Conservation (phyloP, 2,797 vertebrate genomes). For the Etheostoma perlongum region DNA sequence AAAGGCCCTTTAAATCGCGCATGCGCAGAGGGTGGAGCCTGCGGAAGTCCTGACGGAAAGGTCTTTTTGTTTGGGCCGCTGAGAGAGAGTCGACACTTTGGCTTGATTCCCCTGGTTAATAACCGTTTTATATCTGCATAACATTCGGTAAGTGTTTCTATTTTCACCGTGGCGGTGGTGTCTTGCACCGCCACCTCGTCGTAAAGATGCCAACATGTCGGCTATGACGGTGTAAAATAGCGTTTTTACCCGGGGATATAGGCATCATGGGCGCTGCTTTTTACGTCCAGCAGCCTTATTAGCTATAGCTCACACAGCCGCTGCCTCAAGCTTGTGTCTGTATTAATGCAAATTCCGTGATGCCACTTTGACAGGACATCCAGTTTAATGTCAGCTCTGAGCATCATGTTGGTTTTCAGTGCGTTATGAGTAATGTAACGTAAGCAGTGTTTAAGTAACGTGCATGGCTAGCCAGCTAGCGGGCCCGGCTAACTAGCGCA, state of each 20-base stretch:
- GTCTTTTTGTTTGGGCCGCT: conserved; percentile 81
- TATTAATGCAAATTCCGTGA: accelerated
- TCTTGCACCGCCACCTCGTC: accelerated
- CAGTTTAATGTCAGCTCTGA: accelerated
- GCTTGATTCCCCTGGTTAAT: conserved; percentile 73
- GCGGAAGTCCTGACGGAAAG: conserved; percentile 63
- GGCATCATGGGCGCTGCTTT: conserved; percentile 14
- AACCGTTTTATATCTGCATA: conserved; percentile 88
- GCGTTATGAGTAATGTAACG: too few relatives aligned
- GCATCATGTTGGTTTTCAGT: accelerated
- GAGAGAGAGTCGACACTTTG: conserved; percentile 57
- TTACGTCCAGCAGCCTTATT: conserved; percentile 23
- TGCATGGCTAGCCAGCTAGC: conserved; percentile 3
- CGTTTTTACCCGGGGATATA: background rate
- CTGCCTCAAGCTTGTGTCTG: accelerated
- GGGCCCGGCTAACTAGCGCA: conserved; percentile 54
- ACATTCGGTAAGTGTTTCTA: conserved; percentile 82
- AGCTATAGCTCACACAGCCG: background rate
- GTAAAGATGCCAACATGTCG: accelerated
- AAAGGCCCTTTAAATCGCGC: conserved; percentile 60
- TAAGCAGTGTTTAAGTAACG: accelerated
- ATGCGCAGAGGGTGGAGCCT: conserved; percentile 68
- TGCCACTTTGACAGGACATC: conserved; percentile 1
- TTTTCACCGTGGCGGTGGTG: accelerated
- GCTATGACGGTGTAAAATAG: accelerated